Conservation (phyloP, 2,797 vertebrate species). For the Sebastiscus tertius region DNA sequence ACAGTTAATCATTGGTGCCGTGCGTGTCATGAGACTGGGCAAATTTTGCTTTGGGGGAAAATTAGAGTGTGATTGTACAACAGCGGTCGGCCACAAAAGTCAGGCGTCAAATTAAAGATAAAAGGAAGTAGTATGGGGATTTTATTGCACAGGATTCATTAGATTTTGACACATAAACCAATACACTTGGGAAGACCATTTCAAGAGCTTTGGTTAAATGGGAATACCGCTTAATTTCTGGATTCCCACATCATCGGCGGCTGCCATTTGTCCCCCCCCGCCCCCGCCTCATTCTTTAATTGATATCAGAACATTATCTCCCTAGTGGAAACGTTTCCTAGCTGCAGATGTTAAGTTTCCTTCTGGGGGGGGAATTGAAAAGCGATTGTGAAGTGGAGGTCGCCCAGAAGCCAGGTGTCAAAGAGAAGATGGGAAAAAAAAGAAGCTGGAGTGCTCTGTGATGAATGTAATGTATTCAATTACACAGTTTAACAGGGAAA, state of each 20-base stretch:
- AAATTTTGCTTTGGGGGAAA: constrained; percentile 74
- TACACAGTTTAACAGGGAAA: constrained; percentile 22
- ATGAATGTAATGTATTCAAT: constrained; percentile 19
- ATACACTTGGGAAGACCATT: constrained; percentile 59
- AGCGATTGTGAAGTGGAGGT: neutral
- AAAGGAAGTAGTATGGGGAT: constrained; percentile 64
- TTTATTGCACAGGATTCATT: constrained; percentile 70
- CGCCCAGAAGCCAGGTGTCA: constrained; percentile 14
- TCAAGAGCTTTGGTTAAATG: constrained; percentile 60
- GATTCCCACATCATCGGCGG: constrained; percentile 43
- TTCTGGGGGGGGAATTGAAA: neutral
- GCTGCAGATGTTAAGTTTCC: constrained; percentile 18
- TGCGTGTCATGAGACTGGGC: constrained; percentile 73
- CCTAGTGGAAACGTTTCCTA: neutral
- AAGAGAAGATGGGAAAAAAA: neutral
- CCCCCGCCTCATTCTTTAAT: constrained; percentile 43
- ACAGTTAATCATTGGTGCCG: constrained; percentile 79
- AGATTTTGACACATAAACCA: constrained; percentile 74
- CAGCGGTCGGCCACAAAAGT: constrained; percentile 66
- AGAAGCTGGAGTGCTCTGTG: neutral
- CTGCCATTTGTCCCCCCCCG: neutral
- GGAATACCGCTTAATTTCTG: constrained; percentile 58
- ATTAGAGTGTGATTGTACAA: constrained; percentile 77
- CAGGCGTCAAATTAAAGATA: constrained; percentile 77
- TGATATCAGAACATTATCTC: constrained; percentile 55